A percentile compares a stretch with the other conserved stretches of the same genome.
These are phyloP conservation scores for Trissonchulus sp. DNA, from an alignment of 2,888 invertebrate species.

Conservation along the genomic window DNA sequence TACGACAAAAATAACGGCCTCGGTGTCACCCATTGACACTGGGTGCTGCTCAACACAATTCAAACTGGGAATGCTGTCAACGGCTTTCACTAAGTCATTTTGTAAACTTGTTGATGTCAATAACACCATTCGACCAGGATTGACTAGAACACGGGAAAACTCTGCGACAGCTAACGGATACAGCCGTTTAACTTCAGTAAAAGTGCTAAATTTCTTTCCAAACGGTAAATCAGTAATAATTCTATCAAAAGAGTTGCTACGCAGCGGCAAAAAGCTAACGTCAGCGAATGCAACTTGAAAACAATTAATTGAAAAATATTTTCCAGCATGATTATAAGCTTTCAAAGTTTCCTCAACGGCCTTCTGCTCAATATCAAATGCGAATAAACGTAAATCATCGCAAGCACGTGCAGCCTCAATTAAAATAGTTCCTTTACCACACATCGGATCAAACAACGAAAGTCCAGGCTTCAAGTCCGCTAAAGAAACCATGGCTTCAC, in stretches of 20 bases:
- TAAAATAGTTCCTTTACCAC: neutral
- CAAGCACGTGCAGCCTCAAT: neutral
- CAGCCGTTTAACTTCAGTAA: neutral
- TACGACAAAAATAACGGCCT: too few relatives aligned
- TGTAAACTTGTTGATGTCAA: too few relatives aligned
- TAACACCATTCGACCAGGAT: too few relatives aligned
- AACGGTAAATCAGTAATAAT: neutral
- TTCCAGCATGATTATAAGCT: neutral
- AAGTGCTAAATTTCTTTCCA: neutral
- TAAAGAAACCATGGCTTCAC: neutral
- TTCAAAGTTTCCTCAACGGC: neutral
- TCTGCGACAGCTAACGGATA: too few relatives aligned
- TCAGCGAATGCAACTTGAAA: neutral
- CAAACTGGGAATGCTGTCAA: too few relatives aligned
- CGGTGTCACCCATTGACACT: too few relatives aligned
- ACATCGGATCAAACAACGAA: neutral
- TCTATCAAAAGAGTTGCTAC: neutral
- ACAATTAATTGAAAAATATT: neutral
- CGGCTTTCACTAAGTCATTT: too few relatives aligned
- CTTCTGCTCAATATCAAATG: neutral
- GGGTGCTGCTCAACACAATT: too few relatives aligned
- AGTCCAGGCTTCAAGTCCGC: neutral
- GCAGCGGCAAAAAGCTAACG: neutral
- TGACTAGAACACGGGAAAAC: too few relatives aligned
- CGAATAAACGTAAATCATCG: neutral